Conservation (phyloP, 2,113 vertebrate species). For the Upupa epops region DNA sequence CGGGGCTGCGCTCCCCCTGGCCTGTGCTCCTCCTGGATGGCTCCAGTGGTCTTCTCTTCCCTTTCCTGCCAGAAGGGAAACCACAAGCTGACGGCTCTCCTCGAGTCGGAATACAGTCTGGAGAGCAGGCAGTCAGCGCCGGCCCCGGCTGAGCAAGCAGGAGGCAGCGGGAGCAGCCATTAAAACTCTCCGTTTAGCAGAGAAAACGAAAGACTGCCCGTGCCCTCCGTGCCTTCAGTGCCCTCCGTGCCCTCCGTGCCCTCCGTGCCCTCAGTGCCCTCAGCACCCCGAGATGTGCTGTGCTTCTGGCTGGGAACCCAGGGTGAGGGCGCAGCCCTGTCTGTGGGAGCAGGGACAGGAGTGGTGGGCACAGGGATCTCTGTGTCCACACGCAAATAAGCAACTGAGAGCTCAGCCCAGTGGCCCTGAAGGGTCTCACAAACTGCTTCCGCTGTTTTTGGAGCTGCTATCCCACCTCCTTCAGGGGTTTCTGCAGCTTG, state of each 20-base stretch:
- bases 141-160: not conserved
- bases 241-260: too few species aligned
- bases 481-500: not conserved
- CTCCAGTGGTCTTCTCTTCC: not conserved
- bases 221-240: too few species aligned
- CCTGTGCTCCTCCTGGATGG: not conserved
- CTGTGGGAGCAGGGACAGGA: accelerated
- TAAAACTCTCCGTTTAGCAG: not conserved
- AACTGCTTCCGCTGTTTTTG: not conserved
- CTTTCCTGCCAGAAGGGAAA: not conserved
- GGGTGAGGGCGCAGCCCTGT: not conserved
- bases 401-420: not conserved
- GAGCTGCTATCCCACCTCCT: not conserved
- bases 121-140: not conserved
- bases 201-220: not conserved
- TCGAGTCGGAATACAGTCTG: not conserved
- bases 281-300: not conserved
- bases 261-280: too few species aligned
- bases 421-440: not conserved
- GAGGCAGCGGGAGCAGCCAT: not conserved
- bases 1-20: accelerated
- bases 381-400: too few species aligned
- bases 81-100: not conserved
- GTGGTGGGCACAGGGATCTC: not conserved
- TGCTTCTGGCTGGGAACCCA: not conserved